These are phyloP conservation scores for Phoxinus phoxinus DNA, from an alignment of 2,113 vertebrate species.

Conservation along the genomic window DNA sequence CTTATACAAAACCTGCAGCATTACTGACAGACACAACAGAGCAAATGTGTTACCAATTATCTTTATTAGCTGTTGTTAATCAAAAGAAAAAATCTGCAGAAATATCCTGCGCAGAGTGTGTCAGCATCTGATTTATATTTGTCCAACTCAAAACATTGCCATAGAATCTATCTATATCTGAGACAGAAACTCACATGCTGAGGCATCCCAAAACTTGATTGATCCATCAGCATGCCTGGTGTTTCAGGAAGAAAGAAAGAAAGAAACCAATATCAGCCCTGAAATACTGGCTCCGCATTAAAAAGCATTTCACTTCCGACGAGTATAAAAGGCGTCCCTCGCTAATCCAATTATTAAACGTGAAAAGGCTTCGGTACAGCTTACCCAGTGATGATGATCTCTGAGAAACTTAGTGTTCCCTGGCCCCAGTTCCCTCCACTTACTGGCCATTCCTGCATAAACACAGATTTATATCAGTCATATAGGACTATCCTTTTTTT, in stretches of 20 bases:
- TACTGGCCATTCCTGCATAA: slow-evolving; percentile 91
- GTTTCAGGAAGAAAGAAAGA: slow-evolving; percentile 48
- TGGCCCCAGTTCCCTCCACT: slow-evolving; percentile 97
- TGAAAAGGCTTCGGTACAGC: slow-evolving; percentile 44
- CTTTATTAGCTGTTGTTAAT: background rate
- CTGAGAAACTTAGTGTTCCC: slow-evolving; percentile 93
- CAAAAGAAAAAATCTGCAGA: too few relatives aligned
- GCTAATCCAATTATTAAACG: background rate
- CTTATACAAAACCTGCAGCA: slow-evolving; percentile 95
- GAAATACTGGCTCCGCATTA: background rate
- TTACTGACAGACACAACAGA: slow-evolving; percentile 78
- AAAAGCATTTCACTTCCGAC: background rate
- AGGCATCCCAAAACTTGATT: slow-evolving; percentile 98
- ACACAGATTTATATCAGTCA: background rate
- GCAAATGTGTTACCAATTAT: background rate
- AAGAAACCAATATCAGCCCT: background rate
- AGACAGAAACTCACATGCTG: slow-evolving; percentile 84
- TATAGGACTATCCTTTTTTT: background rate
- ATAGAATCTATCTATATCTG: background rate
- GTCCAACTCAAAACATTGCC: background rate
- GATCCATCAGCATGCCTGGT: slow-evolving; percentile 95
- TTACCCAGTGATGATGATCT: slow-evolving; percentile 98
- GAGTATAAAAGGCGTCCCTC: background rate
- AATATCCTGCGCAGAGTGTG: background rate
- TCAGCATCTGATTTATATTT: background rate